Base-by-base conservation (phyloP, 1,140 invertebrate genomes). In the honey bee (Apis mellifera) region DNA sequence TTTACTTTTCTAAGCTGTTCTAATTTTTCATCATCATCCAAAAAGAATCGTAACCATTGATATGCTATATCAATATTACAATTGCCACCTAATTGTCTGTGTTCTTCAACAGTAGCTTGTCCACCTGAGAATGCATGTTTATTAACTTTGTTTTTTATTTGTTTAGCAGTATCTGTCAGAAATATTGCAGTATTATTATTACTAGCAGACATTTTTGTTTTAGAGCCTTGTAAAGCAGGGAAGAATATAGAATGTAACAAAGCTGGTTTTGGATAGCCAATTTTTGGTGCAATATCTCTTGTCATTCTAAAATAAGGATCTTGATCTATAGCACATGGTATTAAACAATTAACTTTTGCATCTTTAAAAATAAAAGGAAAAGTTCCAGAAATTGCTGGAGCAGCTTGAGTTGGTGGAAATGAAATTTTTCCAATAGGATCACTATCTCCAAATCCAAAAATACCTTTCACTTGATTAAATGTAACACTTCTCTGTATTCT, bases 261-360 rank as follows among this genome's bases (percentile, higher is more conserved):
- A 1, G 99, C 97, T n/a, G 99, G 99, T 92, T 99, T 99, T 0
- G 96, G 96, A 91, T 95, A 96, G 32, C 97, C 97, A 19, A 99
- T 94, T 78, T 96, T 96, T 1, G 99, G 98, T 0, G 99, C 98
- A 26, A 99, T 98, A 94, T 99, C 99, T 81, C 99, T 95, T 0
- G 98, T 99, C 99, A 99, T 99, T 78, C 99, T 95, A 94, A 99
- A 99, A 94, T 99, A 99, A 0, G 99, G 99, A 94, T 99, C 99
- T 95, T 99, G 99, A 95, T 99, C 99, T 90, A 99, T 99, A 52
- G 98, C 99, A 94, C 99, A 99, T 0, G 99, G 99, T 85, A 99
- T 99, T 2, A 99, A 95, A 91, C 98, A 99, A 9, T 97, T 97
- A 1, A 98, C 95, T 91, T 98, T 97, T 72, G 96, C 96, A 76